Evolutionary conservation across 2,113 vertebrate genomes (phyloP).

Genomic region (Calonectris borealis): DNA sequence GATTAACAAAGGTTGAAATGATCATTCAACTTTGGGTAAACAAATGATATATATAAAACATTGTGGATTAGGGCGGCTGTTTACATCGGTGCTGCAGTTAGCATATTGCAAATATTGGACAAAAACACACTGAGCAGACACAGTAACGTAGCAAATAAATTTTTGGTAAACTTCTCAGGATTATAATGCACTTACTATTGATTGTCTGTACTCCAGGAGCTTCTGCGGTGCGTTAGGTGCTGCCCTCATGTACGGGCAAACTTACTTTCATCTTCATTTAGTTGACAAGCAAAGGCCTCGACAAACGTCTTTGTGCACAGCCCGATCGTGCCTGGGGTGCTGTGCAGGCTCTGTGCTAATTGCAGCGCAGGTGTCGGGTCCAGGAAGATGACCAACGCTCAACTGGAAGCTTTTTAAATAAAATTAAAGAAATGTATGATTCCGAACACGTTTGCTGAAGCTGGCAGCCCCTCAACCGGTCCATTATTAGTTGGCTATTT

Average conservation of each 20-base stretch:
- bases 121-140: neutral
- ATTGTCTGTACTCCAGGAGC: neutral
- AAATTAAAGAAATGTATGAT: neutral
- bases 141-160: neutral
- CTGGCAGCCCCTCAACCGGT: neutral
- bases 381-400: neutral
- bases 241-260: neutral
- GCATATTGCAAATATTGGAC: rapidly evolving
- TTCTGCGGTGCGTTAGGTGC: neutral
- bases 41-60: neutral
- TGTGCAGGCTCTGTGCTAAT: neutral
- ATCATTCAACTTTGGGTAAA: conserved; percentile 24
- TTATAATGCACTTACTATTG: neutral
- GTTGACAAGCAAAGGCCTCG: neutral
- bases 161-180: neutral
- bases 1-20: conserved; percentile 52
- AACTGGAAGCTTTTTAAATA: neutral
- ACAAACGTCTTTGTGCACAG: neutral
- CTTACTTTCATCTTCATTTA: neutral
- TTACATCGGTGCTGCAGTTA: neutral
- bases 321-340: neutral
- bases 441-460: neutral
- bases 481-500: neutral
- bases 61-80: neutral
- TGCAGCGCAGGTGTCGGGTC: neutral